phyloP scores from a whole-genome alignment of 1,140 invertebrate genomes.

The Anastatus disparis region DNA sequence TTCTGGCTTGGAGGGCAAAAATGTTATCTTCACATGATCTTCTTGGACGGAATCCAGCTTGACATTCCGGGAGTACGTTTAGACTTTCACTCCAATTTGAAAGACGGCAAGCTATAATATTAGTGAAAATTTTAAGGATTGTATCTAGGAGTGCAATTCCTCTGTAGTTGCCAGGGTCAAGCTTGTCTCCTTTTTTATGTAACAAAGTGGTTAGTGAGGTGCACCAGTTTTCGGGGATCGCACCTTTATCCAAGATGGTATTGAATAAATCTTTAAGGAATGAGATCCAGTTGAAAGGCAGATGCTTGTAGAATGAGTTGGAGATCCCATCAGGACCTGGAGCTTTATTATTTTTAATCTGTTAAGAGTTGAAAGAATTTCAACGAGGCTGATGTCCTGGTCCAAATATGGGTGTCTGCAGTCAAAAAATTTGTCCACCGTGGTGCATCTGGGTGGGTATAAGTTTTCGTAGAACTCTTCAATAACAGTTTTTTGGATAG shows the following conservation, averaged over 20 bases:
- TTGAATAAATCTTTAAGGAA: conserved; percentile 29
- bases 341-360: conserved; percentile 36
- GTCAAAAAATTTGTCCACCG: not conserved
- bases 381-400: conserved; percentile 8
- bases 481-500: not conserved
- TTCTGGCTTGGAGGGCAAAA: conserved; percentile 27
- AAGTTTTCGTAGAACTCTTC: conserved; percentile 4
- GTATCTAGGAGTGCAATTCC: conserved; percentile 46
- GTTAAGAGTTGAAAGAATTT: conserved; percentile 3
- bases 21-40: conserved; percentile 46
- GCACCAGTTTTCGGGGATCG: conserved; percentile 22
- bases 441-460: not conserved
- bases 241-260: conserved; percentile 2
- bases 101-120: conserved; percentile 33
- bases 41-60: conserved; percentile 45
- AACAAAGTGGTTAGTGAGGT: conserved; percentile 21
- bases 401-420: conserved; percentile 18
- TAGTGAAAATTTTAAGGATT: conserved; percentile 44
- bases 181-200: conserved; percentile 44
- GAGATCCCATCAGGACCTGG: conserved; percentile 38
- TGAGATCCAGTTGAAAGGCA: conserved; percentile 12
- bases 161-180: conserved; percentile 46
- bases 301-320: conserved; percentile 35
- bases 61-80: conserved; percentile 43
- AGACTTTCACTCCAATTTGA: conserved; percentile 38